phyloP scores from a whole-genome alignment of 2,888 invertebrate species.

The Campoplex capitator region DNA sequence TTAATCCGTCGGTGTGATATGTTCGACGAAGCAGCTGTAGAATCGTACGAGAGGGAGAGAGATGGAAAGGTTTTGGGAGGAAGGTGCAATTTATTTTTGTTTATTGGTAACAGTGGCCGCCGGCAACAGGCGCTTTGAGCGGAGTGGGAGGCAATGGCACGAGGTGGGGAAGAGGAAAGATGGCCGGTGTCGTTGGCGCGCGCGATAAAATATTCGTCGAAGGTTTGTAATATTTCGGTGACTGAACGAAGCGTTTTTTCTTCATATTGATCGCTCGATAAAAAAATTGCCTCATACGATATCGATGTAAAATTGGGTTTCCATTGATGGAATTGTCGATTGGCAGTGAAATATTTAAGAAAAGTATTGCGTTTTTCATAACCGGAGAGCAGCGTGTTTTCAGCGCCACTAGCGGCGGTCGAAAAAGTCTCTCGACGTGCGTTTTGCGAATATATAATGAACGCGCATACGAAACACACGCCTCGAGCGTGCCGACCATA shows the following conservation, averaged over 20 bases:
- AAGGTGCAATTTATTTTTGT: background rate
- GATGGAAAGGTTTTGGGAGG: background rate
- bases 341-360: background rate
- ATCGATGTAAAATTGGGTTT: background rate
- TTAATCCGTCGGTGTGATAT: background rate
- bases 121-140: conserved; percentile 61
- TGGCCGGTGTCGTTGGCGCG: conserved; percentile 29
- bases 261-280: background rate
- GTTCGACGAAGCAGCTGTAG: conserved; percentile 14
- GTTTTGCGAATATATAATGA: conserved; percentile 18
- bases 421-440: conserved; percentile 15
- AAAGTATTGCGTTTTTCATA: background rate
- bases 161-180: conserved; percentile 59
- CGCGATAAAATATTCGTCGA: conserved; percentile 57
- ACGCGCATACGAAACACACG: conserved; percentile 52
- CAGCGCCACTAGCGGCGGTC: conserved; percentile 32
- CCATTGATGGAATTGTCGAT: background rate
- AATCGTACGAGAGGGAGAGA: background rate
- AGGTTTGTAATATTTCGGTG: background rate
- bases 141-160: conserved; percentile 38
- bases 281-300: background rate
- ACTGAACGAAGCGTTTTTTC: background rate
- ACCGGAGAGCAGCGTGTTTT: background rate
- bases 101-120: conserved; percentile 56
- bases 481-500: conserved; percentile 48